Evolutionary conservation across 2,113 vertebrate genomes (phyloP), one percentile per base, ranked within the genome.

Genomic region (Nicator chloris): DNA sequence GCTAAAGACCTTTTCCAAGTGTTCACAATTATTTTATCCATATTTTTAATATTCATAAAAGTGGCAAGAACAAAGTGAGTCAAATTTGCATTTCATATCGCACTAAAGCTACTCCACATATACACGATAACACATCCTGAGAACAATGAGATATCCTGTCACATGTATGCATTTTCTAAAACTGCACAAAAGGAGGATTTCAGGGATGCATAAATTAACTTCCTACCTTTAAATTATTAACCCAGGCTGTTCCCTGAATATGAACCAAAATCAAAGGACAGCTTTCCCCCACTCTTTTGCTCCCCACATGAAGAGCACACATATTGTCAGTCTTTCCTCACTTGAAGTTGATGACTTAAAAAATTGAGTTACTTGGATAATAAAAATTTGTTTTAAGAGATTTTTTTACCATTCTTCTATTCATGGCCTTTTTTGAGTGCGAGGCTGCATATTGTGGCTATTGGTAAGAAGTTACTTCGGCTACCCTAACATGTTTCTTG

Each of bases 31-130:
- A 97, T 95, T 97, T 96, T 96, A 92, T 82, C 82, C 73, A 61
- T 96, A 93, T 93, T 95, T 97, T 97, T 97, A 97, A 96, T 96
- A 97, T 97, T 96, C 97, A 97, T 96, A 96, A 95, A 97, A 97
- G 69, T 97, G 92, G 93, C 82, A 96, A 96, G 96, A 95, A 97
- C 89, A 96, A 96, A 97, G 96, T 95, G 86, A 96, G 61, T 82
- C 64, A 92, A 97, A 97, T 97, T 97, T 97, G 95, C 94, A 96
- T 97, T 96, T 96, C 94, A 93, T 96, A 96, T 93, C 72, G 1
- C 80, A 90, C 92, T 95, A 86, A 96, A 95, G 76, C 80, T 96
- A 94, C 92, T 96, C 94, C 92, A 96, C 69, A 95, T 96, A 92
- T 93, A 96, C 94, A 96, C 1, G 80, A 86, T 97, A 97, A 96